Evolutionary conservation across 2,797 vertebrate genomes (phyloP), one percentile per base, ranked within the genome.

Genomic region (Pseudochaenichthys georgianus): DNA sequence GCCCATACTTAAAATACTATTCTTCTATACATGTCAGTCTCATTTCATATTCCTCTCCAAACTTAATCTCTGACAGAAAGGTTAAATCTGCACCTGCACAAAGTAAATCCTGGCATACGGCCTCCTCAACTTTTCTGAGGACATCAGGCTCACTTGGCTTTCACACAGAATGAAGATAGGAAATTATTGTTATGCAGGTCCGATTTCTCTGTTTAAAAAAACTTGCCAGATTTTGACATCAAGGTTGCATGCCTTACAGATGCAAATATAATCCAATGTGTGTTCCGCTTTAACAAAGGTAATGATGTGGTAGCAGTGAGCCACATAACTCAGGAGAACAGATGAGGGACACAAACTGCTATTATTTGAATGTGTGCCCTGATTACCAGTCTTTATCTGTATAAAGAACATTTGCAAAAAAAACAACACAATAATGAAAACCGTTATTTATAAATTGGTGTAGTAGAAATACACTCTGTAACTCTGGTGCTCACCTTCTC

Each of bases 401-500:
- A 31, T 47, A 15, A 69, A 71, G 16, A 15, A 41, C 45, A 73
- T 64, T 53, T 28, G 63, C 57, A 75, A 43, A 74, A 73, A 67
- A 82, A 3, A 77, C 42, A 74, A 6, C 28, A 51, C 11, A 1
- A 57, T 65, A 0, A 55, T 15, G 28, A 15, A 61, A 59, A 11
- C 0, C 50, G 64, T 65, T 74, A 0, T 15, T 3, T 17, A 43
- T 23, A 12, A 28, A 48, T 5, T 45, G 5, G 0, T n/a, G 51
- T 31, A 63, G 1, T 9, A 21, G n/a, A 66, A 54, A 34, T 13
- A n/a, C 1, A 10, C 1, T 38, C 34, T 23, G 8, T 43, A 50
- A 13, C 17, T 52, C 12, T 15, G 0, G n/a, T 3, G 15, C 86
- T 85, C 68, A 93, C 88, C 68, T 85, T 28, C 42, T 3, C 17